These are phyloP conservation scores for Podarcis raffonei DNA, from an alignment of 2,113 vertebrate species.

Conservation along the genomic window DNA sequence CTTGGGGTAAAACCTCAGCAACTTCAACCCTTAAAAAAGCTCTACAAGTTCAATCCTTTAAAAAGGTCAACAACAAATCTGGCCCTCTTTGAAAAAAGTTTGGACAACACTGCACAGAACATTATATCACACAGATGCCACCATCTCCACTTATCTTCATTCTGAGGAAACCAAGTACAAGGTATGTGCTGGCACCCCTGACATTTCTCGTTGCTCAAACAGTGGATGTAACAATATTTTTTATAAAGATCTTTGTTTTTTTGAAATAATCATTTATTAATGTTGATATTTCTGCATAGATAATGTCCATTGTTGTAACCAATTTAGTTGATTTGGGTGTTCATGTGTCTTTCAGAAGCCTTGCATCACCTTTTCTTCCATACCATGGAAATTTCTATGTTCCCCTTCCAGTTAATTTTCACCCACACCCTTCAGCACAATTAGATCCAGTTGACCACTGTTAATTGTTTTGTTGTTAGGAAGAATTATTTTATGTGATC, in stretches of 20 bases:
- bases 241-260: not conserved
- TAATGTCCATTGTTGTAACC: not conserved
- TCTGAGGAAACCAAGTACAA: too few species aligned
- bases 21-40: too few species aligned
- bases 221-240: not conserved
- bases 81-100: too few species aligned
- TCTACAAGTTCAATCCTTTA: too few species aligned
- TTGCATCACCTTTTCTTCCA: not conserved
- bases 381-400: not conserved
- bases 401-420: not conserved
- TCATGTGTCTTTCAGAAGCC: not conserved
- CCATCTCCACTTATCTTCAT: too few species aligned
- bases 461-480: not conserved
- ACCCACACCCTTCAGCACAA: not conserved
- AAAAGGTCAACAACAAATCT: too few species aligned
- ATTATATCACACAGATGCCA: too few species aligned
- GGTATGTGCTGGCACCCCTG: too few species aligned
- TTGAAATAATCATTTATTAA: too few species aligned
- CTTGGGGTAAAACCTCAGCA: too few species aligned
- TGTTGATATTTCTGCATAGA: not conserved
- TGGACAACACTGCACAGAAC: too few species aligned
- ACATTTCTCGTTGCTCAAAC: too few species aligned
- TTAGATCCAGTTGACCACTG: fast-evolving
- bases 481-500: not conserved
- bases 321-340: not conserved